Conservation (phyloP, 2,797 vertebrate species). For the Carduelis carduelis region DNA sequence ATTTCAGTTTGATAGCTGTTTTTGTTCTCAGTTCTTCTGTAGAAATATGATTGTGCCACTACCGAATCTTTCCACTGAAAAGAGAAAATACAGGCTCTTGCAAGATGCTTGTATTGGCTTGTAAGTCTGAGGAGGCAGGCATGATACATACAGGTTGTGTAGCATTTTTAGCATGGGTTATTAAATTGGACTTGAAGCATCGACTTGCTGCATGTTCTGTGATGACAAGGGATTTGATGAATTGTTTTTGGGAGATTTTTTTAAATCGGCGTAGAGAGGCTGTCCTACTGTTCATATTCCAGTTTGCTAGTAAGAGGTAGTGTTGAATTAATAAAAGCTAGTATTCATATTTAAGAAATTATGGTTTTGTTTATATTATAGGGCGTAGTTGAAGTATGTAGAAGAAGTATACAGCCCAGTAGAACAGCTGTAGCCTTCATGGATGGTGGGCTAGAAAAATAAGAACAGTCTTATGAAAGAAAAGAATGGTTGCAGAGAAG, state of each 20-base stretch:
- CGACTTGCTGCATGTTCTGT: neutral
- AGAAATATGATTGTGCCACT: neutral
- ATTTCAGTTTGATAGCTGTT: neutral
- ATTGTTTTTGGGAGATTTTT: neutral
- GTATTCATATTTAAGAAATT: neutral
- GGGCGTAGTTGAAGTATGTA: neutral
- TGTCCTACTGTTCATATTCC: neutral
- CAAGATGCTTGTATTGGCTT: neutral
- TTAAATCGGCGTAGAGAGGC: fast-evolving
- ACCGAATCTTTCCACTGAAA: neutral
- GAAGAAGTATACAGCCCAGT: neutral
- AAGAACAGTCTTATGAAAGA: neutral
- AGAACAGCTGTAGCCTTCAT: neutral
- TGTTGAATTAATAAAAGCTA: neutral
- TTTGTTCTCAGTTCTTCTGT: neutral
- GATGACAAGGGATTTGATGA: neutral
- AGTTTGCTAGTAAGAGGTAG: neutral
- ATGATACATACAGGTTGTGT: neutral
- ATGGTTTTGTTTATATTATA: neutral
- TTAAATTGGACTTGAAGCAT: neutral
- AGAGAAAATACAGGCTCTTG: neutral
- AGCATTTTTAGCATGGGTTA: neutral
- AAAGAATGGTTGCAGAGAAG: neutral
- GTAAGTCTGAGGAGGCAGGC: neutral
- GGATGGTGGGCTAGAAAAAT: neutral